Base-by-base conservation (phyloP, 1,140 invertebrate genomes). In the Leptopilina boulardi region DNA sequence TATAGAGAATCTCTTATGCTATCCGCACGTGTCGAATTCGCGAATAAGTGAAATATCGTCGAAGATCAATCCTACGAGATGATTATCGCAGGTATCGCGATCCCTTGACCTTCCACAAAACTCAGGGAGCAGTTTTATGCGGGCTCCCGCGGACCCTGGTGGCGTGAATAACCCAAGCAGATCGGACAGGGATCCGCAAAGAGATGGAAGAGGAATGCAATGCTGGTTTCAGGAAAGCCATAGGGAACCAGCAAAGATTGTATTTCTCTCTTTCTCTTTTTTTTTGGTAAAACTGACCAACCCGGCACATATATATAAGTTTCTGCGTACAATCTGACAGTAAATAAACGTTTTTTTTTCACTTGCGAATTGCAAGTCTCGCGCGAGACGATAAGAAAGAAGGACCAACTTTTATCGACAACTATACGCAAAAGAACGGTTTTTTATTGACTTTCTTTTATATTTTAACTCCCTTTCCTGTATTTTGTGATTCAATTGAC, bases 41-140 rank as follows among this genome's bases (percentile, higher is more conserved):
- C 19, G 9, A 38, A 38, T 73, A 73, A 73, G 79, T 79, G 77
- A 84, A 80, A 82, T 84, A 84, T 81, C 75, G 80, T 80, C 44
- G 21, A 4, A 11, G 70, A 76, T 71, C 73, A 79, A 77, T 76
- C 38, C 59, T 19, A 21, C 13, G 30, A 77, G 79, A 84, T 84
- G 44, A n/a, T 42, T 70, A 76, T 82, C 54, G 74, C 9, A 56
- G 79, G 77, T 80, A 84, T 82, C 77, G 77, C 78, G 79, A 80
- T 81, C 77, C 73, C 73, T 82, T 66, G 81, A 84, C 81, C 81
- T 74, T 81, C 51, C 47, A 72, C 79, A 77, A 84, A 84, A 84
- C 78, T 82, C 79, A 84, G 78, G 83, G 81, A 84, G 83, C 83
- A 84, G 74, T 82, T 84, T 84, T 84, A 84, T 81, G 81, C 75